Evolutionary conservation across 2,113 vertebrate species (phyloP), one percentile per base, ranked within the genome.

Genomic region (Ranitomeya variabilis): DNA sequence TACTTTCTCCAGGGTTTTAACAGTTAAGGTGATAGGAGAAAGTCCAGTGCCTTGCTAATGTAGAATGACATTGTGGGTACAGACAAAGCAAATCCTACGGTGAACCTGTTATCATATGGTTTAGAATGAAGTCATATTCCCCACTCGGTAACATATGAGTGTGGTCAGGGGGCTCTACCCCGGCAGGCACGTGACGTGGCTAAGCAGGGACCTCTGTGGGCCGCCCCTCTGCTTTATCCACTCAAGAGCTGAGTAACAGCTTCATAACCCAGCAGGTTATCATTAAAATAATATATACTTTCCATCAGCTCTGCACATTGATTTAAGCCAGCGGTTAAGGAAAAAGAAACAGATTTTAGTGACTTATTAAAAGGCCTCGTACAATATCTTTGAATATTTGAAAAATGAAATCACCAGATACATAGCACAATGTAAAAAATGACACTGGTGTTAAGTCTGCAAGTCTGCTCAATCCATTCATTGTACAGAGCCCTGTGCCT

Each of bases 271-370:
- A 88, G 87, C 87, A 88, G 87, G 87, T 88, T 88, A 88, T 88
- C 87, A 88, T 88, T 88, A 88, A 88, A 88, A 88, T 88, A 88
- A 88, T 88, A 88, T 88, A 88, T 88, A 83, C 80, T 88, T 88
- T 88, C 80, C 87, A 83, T 83, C 87, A 88, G 87, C 80, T 59
- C 87, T 88, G 87, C 87, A 80, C 87, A 88, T 88, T 83, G 87
- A 88, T 88, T 88, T 88, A 88, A 76, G 80, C 87, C 87, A 83
- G 87, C 55, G 87, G 87, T 88, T 88, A 88, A 73, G 87, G 87
- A 88, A 88, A 88, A 88, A 88, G 80, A 88, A 88, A 88, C 87
- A 87, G 87, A 88, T 88, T 88, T 88, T 74, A 83, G 87, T 87
- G 87, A 83, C 67, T 88, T 88, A 83, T 88, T 83, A 88, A 87